These are phyloP conservation scores for Acanthacorydalis orientalis DNA, from an alignment of 2,888 invertebrate genomes.

Conservation along the genomic window DNA sequence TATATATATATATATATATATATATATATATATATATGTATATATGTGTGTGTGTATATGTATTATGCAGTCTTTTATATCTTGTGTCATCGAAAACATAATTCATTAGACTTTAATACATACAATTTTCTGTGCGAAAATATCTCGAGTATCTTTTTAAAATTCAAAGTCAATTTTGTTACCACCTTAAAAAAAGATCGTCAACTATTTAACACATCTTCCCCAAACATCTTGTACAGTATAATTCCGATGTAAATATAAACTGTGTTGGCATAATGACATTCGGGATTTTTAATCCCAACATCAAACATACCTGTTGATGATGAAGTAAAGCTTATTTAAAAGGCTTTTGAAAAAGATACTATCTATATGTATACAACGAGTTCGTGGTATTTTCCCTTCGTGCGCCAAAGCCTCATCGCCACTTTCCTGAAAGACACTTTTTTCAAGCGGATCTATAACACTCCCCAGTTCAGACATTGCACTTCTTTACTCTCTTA, in stretches of 20 bases:
- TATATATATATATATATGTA: too few species aligned
- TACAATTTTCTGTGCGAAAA: too few species aligned
- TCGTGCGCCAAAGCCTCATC: neutral
- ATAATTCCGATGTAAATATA: constrained; percentile 2
- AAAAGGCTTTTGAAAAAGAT: constrained; percentile 3
- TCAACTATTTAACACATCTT: too few species aligned
- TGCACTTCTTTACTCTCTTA: neutral
- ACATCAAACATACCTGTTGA: constrained; percentile 6
- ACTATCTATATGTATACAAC: neutral
- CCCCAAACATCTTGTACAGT: too few species aligned
- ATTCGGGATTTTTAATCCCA: constrained; percentile 4
- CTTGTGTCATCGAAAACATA: too few species aligned
- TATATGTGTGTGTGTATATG: too few species aligned
- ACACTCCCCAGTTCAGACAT: neutral
- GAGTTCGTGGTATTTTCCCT: neutral
- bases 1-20: too few species aligned
- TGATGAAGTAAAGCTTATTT: constrained; percentile 2
- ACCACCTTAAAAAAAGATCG: too few species aligned
- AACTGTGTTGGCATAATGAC: constrained; percentile 1
- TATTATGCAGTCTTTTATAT: too few species aligned
- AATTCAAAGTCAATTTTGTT: too few species aligned
- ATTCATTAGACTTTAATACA: too few species aligned
- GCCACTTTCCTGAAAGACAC: neutral
- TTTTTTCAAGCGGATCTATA: neutral
- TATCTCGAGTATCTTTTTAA: neutral